These are phyloP conservation scores for Aleadryas rufinucha DNA, from an alignment of 2,113 vertebrate genomes.

Conservation along the genomic window DNA sequence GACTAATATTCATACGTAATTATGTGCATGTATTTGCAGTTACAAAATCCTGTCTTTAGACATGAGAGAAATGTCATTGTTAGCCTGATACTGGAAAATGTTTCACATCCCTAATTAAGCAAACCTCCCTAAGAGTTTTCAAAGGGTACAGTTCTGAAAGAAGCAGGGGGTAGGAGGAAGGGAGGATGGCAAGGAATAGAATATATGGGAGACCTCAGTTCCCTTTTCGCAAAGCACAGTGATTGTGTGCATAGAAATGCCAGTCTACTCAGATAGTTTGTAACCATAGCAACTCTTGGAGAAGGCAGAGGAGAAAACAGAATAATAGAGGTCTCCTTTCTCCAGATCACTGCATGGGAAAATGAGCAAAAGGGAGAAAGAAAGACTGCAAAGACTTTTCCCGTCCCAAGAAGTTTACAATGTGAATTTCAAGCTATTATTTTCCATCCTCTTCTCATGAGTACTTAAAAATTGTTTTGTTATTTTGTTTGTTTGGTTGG, in stretches of 20 bases:
- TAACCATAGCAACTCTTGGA: conserved; percentile 19
- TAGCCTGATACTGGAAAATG: background rate
- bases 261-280: background rate
- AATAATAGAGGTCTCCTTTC: background rate
- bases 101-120: background rate
- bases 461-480: background rate
- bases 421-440: background rate
- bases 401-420: background rate
- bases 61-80: background rate
- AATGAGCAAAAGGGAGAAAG: background rate
- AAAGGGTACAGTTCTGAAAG: background rate
- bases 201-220: background rate
- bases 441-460: background rate
- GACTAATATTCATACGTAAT: background rate
- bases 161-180: rapidly evolving
- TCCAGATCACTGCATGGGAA: background rate
- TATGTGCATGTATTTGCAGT: background rate
- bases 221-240: background rate
- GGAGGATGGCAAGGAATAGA: background rate
- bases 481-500: background rate
- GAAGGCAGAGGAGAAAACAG: background rate
- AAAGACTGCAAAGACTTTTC: background rate
- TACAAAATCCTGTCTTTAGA: background rate
- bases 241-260: background rate
- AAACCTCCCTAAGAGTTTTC: background rate